Percentiles rank a stretch among this genome's conserved stretches.
Conservation (phyloP, 2,797 vertebrate species). For the Fistularia tabacaria region DNA sequence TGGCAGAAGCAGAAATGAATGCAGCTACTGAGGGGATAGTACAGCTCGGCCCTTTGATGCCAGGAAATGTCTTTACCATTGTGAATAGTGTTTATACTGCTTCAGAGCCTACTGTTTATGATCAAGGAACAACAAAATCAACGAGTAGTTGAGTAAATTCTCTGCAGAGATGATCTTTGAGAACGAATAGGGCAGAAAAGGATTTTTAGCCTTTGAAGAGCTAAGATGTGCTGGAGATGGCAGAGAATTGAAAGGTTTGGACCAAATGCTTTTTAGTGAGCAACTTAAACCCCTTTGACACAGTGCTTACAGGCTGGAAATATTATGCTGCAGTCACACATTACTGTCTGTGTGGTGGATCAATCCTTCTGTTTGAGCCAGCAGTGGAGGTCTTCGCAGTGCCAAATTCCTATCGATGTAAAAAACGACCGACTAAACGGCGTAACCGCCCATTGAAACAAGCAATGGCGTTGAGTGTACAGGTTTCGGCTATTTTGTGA, state of each 20-base stretch:
- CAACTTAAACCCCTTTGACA: not conserved
- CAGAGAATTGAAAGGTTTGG: slow-evolving; percentile 26
- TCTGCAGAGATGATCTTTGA: slow-evolving; percentile 33
- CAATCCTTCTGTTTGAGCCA: too few species aligned
- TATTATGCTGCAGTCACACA: too few species aligned
- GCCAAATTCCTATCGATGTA: too few species aligned
- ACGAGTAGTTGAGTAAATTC: slow-evolving; percentile 42
- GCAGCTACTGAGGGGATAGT: slow-evolving; percentile 65
- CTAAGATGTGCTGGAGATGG: too few species aligned
- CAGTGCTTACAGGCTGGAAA: too few species aligned
- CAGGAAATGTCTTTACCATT: slow-evolving; percentile 63
- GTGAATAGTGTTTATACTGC: slow-evolving; percentile 48
- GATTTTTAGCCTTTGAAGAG: too few species aligned
- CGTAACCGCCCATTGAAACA: too few species aligned
- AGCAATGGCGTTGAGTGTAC: too few species aligned
- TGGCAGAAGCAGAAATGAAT: slow-evolving; percentile 63
- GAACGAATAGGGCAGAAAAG: slow-evolving; percentile 8
- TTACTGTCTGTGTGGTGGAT: too few species aligned
- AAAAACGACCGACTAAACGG: too few species aligned
- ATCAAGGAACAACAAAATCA: slow-evolving; percentile 56
- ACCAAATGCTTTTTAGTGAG: slow-evolving; percentile 17
- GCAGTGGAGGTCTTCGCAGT: too few species aligned
- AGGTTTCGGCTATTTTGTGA: too few species aligned
- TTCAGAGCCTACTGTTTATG: slow-evolving; percentile 42
- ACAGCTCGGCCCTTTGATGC: slow-evolving; percentile 62